A percentile compares a stretch with the other conserved stretches of the same genome.
Evolutionary conservation across 1,140 invertebrate genomes (phyloP).

Genomic region (Platyscapa corneri): DNA sequence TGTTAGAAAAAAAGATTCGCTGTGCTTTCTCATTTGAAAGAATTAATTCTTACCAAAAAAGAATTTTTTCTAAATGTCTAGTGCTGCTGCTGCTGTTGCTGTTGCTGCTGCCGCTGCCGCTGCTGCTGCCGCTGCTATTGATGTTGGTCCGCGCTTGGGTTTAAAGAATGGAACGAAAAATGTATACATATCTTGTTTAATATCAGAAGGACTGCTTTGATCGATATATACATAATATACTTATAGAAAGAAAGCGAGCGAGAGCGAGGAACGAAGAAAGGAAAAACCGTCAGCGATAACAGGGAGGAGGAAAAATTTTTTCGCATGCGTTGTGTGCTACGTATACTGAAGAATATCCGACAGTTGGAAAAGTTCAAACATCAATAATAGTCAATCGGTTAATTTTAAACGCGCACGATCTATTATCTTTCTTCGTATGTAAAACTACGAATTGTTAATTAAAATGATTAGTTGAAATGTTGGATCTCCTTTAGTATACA

Average conservation of each 20-base stretch:
- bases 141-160: slow-evolving; percentile 23
- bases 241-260: slow-evolving; percentile 13
- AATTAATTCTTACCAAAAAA: slow-evolving; percentile 27
- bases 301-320: slow-evolving; percentile 13
- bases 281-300: background rate
- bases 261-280: background rate
- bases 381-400: background rate
- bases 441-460: background rate
- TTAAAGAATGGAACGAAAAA: slow-evolving; percentile 32
- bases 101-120: too few relatives aligned
- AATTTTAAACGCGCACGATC: background rate
- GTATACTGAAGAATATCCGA: slow-evolving; percentile 11
- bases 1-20: background rate
- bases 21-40: background rate
- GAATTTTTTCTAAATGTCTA: slow-evolving; percentile 36
- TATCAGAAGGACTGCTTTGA: slow-evolving; percentile 47
- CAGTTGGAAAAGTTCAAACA: background rate
- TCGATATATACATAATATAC: slow-evolving; percentile 23
- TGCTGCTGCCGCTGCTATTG: too few relatives aligned
- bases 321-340: background rate
- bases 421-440: background rate
- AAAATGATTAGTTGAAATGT: background rate
- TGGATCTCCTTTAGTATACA: background rate
- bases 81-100: too few relatives aligned
- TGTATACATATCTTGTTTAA: slow-evolving; percentile 52